phyloP scores from a whole-genome alignment of 2,888 invertebrate genomes.

The Panopea generosa region DNA sequence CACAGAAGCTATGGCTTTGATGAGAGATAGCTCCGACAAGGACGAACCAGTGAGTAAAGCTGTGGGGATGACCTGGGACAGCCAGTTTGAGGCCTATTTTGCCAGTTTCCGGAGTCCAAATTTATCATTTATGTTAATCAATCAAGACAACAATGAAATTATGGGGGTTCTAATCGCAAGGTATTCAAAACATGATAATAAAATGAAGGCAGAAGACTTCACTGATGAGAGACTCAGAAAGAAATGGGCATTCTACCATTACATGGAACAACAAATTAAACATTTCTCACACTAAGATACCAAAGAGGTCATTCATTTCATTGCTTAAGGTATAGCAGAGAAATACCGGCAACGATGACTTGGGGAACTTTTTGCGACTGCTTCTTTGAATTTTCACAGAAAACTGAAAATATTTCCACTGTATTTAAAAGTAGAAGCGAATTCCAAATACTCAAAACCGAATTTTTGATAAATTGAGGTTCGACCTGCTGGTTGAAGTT shows the following conservation, averaged over 20 bases:
- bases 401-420: conserved; percentile 16
- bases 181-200: conserved; percentile 5
- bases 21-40: too few relatives aligned
- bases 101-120: background rate
- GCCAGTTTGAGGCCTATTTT: too few relatives aligned
- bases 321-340: conserved; percentile 24
- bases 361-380: conserved; percentile 20
- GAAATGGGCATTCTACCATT: conserved; percentile 12
- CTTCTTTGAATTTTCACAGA: conserved; percentile 13
- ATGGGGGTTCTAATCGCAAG: conserved; percentile 33
- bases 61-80: too few relatives aligned
- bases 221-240: conserved; percentile 13
- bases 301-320: conserved; percentile 27
- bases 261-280: background rate
- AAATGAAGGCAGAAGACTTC: background rate
- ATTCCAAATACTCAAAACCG: conserved; percentile 29
- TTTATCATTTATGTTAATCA: conserved; percentile 37
- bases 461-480: conserved; percentile 35
- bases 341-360: conserved; percentile 32
- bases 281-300: conserved; percentile 27
- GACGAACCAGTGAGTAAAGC: too few relatives aligned
- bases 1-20: too few relatives aligned
- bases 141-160: conserved; percentile 23
- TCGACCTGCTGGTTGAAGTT: conserved; percentile 32
- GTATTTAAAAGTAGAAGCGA: conserved; percentile 30